Base-by-base conservation (phyloP, 2,888 invertebrate genomes). In the Cecidostiba fungosa region DNA sequence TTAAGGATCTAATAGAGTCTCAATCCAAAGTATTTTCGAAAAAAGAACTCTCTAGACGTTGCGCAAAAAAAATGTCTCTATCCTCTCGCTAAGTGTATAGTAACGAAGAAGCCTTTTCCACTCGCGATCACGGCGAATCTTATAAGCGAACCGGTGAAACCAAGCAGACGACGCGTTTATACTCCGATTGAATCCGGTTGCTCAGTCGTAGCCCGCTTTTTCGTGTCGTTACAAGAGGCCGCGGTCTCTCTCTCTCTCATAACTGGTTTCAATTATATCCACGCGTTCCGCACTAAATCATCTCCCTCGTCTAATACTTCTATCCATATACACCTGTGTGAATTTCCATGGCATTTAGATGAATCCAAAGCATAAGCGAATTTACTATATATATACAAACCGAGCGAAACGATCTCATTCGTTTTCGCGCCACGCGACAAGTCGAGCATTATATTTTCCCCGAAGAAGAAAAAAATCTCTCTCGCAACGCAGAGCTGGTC, bases 251-350 rank as follows among this genome's bases (percentile, higher is more conserved):
- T 59, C 29, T 10, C 26, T 70, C 54, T 80, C 85, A 87, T 87
- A 88, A 88, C 88, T 87, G 87, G 87, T 88, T 88, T 87, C 87
- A 88, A 88, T 88, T 50, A 47, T 88, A 88, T 86, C 86, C 85
- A 84, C 73, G 50, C 79, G 82, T 59, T 77, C 85, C 82, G 86
- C 82, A 84, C 87, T 87, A 87, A 86, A 88, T 87, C 85, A 87
- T 88, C 84, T 87, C 83, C 70, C 26, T 47, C 54, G 29, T 32
- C 43, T 29, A 12, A 32, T 43, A n/a, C 16, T n/a, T n/a, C n/a
- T n/a, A 39, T 43, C 29, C 72, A 16, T 14, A 73, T 14, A 23
- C 32, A n/a, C n/a, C 10, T 39, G 72, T 12, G 32, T 14, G 72
- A 39, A 4, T 10, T 72, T 72, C 19, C 39, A 32, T 32, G 39